phyloP scores from a whole-genome alignment of 1,140 invertebrate genomes.

The Lamellibrachia luymesi region DNA sequence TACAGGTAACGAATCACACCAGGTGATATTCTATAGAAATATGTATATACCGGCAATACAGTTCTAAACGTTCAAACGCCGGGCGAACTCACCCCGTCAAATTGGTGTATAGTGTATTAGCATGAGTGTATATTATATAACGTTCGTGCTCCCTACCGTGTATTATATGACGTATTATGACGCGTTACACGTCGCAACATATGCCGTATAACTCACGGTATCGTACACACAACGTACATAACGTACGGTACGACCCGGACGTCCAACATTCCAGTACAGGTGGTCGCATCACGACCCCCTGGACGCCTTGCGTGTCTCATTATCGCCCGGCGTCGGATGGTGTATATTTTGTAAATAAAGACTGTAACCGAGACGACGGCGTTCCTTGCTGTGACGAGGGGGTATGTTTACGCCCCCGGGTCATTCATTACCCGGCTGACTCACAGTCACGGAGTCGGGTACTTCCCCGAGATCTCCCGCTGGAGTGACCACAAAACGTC shows the following conservation, averaged over 20 bases:
- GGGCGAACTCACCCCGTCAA: background rate
- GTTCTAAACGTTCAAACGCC: background rate
- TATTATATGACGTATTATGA: background rate
- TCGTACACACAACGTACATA: background rate
- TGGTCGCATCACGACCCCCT: background rate
- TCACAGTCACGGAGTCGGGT: background rate
- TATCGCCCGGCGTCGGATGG: background rate
- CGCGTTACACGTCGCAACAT: background rate
- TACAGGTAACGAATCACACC: background rate
- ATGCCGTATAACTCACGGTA: background rate
- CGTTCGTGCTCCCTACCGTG: background rate
- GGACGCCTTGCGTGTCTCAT: background rate
- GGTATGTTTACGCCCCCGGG: background rate
- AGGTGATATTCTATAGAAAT: background rate
- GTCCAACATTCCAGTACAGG: background rate
- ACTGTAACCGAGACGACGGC: background rate
- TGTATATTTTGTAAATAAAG: slow-evolving; percentile 6
- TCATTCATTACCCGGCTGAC: background rate
- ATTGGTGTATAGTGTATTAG: background rate
- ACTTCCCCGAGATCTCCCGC: background rate
- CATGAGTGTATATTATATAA: background rate
- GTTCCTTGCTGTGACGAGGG: background rate
- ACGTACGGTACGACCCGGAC: background rate
- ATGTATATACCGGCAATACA: background rate
- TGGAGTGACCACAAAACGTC: background rate